phyloP scores from a whole-genome alignment of 2,113 vertebrate species.

The Leptobrachium ailaonicum region DNA sequence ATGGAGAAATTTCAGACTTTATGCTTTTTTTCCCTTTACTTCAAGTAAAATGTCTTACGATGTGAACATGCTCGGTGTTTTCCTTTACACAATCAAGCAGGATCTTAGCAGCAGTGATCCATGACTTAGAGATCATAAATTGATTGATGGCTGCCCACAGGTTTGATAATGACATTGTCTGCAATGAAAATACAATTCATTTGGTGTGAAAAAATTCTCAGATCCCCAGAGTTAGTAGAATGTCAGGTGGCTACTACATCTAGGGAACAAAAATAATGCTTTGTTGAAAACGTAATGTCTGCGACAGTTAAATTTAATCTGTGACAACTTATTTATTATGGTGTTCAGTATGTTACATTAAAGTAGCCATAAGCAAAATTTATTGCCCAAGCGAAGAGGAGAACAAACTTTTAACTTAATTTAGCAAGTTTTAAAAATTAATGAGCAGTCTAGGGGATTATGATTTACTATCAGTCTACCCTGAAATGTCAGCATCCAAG shows the following conservation, averaged over 20 bases:
- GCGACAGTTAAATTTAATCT: conserved; percentile 54
- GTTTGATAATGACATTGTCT: conserved; percentile 59
- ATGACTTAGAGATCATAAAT: conserved; percentile 56
- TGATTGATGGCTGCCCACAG: conserved; percentile 58
- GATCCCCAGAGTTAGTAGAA: conserved; percentile 56
- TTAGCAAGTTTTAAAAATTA: conserved; percentile 84
- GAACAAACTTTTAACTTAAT: conserved; percentile 58
- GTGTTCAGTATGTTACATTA: conserved; percentile 46
- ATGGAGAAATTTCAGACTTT: too few relatives aligned
- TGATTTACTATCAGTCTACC: conserved; percentile 76
- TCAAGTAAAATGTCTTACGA: conserved; percentile 51
- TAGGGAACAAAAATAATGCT: conserved; percentile 47
- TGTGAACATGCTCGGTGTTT: conserved; percentile 52
- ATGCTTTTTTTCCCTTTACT: conserved; percentile 17
- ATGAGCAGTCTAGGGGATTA: conserved; percentile 80
- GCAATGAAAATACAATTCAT: conserved; percentile 67
- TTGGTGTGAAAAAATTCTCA: conserved; percentile 59
- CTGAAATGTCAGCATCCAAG: conserved; percentile 76
- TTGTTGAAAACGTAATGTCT: conserved; percentile 52
- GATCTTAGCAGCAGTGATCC: conserved; percentile 54
- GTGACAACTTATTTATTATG: conserved; percentile 57
- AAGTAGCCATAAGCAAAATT: conserved; percentile 55
- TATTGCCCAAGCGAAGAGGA: conserved; percentile 49
- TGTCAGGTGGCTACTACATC: conserved; percentile 34
- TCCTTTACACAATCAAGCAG: conserved; percentile 49